Conservation (phyloP, 2,888 invertebrate species). For the Gnatocerus cornutus region DNA sequence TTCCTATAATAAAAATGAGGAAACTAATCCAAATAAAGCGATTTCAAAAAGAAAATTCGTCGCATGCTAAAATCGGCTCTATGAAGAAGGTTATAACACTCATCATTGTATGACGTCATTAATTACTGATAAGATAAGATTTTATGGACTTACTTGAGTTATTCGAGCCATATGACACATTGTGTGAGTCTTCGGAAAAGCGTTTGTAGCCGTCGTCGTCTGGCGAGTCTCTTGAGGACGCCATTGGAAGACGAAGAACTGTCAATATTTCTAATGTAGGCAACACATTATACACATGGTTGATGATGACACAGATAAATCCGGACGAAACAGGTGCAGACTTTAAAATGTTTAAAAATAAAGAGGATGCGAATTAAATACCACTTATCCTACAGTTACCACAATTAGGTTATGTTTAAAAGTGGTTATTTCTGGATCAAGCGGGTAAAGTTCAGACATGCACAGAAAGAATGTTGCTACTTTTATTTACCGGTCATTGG, state of each 20-base stretch:
- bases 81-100: not conserved
- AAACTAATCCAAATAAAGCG: not conserved
- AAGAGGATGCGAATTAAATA: too few relatives aligned
- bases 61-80: not conserved
- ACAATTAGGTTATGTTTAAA: too few relatives aligned
- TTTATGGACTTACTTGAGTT: slow-evolving; percentile 74
- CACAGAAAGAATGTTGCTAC: too few relatives aligned
- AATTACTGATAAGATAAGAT: slow-evolving; percentile 41
- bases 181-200: slow-evolving; percentile 75
- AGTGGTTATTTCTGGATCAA: too few relatives aligned
- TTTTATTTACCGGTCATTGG: too few relatives aligned
- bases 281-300: slow-evolving; percentile 23
- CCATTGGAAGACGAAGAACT: slow-evolving; percentile 38
- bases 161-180: slow-evolving; percentile 77
- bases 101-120: not conserved
- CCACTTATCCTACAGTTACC: too few relatives aligned
- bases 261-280: slow-evolving; percentile 22
- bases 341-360: too few relatives aligned
- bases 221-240: slow-evolving; percentile 41
- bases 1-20: not conserved
- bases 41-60: not conserved
- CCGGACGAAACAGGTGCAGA: too few relatives aligned
- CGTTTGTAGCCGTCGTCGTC: slow-evolving; percentile 70
- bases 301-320: not conserved
- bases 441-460: too few relatives aligned